These are phyloP conservation scores for Thymallus thymallus DNA, from an alignment of 2,113 vertebrate species.

Conservation along the genomic window DNA sequence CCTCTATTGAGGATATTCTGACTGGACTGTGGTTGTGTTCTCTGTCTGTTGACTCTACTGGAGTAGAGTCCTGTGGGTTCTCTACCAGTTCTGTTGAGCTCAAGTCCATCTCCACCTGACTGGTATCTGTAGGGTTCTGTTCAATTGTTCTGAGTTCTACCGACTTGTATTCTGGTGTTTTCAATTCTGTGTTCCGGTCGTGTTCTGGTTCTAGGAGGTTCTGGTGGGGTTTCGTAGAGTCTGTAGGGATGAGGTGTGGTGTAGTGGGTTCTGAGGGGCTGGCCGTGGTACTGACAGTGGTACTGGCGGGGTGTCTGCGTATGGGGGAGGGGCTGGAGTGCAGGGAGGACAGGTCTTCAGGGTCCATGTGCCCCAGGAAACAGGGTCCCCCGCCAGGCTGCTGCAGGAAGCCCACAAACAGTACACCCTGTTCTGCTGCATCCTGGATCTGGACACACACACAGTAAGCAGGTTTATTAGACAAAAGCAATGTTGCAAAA, in stretches of 20 bases:
- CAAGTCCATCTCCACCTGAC: constrained; percentile 4
- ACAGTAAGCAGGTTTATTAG: too few relatives aligned
- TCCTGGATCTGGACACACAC: constrained; percentile 84
- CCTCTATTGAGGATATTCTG: background rate
- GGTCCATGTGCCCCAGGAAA: constrained; percentile 58
- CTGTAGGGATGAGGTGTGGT: background rate
- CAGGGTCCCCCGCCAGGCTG: constrained; percentile 72
- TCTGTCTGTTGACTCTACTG: background rate
- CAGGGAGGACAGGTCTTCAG: constrained; percentile 71
- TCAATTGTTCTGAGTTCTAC: constrained; percentile 4
- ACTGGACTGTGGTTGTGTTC: background rate
- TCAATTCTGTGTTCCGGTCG: background rate
- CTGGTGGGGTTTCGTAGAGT: background rate
- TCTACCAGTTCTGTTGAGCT: constrained; percentile 8
- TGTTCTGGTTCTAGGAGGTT: constrained; percentile 12
- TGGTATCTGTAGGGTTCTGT: background rate
- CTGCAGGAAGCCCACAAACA: constrained; percentile 88
- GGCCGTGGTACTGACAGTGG: constrained; percentile 50
- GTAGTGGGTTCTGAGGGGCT: background rate
- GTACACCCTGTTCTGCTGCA: constrained; percentile 85
- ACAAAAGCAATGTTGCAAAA: too few relatives aligned
- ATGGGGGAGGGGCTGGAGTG: constrained; percentile 76
- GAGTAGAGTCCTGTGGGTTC: background rate
- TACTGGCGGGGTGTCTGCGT: constrained; percentile 56
- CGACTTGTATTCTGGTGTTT: constrained; percentile 15